These are phyloP conservation scores for Drosophila crucigera DNA, from an alignment of 2,888 invertebrate species.

Conservation along the genomic window DNA sequence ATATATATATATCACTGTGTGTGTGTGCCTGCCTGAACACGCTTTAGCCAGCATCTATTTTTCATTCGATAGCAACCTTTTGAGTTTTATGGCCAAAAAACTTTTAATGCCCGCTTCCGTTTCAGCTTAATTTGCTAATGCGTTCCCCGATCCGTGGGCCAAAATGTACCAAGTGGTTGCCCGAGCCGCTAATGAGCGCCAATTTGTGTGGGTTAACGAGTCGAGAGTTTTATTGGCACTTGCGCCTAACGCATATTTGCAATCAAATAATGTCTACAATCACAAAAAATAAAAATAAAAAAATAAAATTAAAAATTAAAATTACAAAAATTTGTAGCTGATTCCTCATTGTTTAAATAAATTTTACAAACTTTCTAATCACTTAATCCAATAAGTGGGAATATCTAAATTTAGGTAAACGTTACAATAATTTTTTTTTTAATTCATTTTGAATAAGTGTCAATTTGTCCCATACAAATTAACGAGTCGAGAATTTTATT, in stretches of 20 bases:
- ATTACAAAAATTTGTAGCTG: neutral
- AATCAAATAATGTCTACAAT: constrained; percentile 6
- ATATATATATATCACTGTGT: constrained; percentile 6
- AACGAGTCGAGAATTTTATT: no score
- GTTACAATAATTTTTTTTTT: neutral
- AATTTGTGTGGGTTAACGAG: constrained; percentile 46
- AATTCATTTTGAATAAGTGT: no score
- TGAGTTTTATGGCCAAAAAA: constrained; percentile 58
- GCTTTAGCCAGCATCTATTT: constrained; percentile 64
- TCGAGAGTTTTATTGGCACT: constrained; percentile 1
- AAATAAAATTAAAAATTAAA: no score
- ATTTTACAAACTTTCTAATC: neutral
- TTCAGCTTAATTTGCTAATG: constrained; percentile 72
- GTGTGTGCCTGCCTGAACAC: constrained; percentile 34
- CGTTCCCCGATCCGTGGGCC: constrained; percentile 36
- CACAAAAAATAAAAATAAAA: neutral
- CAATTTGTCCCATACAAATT: no score
- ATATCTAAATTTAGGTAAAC: neutral
- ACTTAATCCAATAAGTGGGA: neutral
- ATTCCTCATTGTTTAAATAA: neutral
- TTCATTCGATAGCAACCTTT: constrained; percentile 64
- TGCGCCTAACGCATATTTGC: constrained; percentile 11
- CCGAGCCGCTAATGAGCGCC: constrained; percentile 60
- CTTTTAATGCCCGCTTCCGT: constrained; percentile 68
- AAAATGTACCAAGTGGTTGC: constrained; percentile 32